phyloP scores from a whole-genome alignment of 2,113 vertebrate species.

The Cinclus cinclus region DNA sequence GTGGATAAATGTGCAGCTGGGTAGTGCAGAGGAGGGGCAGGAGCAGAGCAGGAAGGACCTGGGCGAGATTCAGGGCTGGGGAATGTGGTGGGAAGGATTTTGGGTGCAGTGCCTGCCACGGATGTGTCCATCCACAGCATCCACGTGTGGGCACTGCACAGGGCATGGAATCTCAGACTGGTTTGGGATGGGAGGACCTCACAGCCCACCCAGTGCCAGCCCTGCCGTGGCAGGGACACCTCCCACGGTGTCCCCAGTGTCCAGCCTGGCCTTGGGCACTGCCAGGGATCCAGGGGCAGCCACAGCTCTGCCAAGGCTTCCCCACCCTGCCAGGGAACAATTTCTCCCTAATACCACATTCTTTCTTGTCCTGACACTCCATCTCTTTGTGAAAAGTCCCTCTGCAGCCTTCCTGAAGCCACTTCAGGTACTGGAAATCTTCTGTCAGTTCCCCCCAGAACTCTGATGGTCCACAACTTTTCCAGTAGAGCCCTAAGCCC shows the following conservation, averaged over 20 bases:
- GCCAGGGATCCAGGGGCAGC: not conserved
- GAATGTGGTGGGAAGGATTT: not conserved
- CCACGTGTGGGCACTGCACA: fast-evolving
- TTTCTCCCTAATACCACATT: fast-evolving
- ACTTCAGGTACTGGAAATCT: not conserved
- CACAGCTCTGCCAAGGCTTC: not conserved
- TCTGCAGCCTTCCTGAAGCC: not conserved
- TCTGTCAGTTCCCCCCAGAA: not conserved
- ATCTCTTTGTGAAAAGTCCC: not conserved
- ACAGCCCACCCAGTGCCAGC: fast-evolving
- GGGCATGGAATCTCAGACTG: not conserved
- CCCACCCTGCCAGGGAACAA: not conserved
- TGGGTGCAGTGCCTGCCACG: not conserved
- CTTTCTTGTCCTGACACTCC: not conserved
- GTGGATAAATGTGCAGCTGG: not conserved
- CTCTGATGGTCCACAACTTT: not conserved
- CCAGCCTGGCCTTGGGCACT: not conserved
- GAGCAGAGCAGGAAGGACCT: not conserved
- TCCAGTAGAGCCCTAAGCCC: not conserved
- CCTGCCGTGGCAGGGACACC: not conserved
- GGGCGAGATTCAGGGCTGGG: not conserved
- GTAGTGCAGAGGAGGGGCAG: not conserved
- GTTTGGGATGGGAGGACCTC: fast-evolving
- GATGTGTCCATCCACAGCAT: not conserved
- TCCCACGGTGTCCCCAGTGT: not conserved